These are phyloP conservation scores for Columba janthina DNA, from an alignment of 2,113 vertebrate genomes.

Conservation along the genomic window DNA sequence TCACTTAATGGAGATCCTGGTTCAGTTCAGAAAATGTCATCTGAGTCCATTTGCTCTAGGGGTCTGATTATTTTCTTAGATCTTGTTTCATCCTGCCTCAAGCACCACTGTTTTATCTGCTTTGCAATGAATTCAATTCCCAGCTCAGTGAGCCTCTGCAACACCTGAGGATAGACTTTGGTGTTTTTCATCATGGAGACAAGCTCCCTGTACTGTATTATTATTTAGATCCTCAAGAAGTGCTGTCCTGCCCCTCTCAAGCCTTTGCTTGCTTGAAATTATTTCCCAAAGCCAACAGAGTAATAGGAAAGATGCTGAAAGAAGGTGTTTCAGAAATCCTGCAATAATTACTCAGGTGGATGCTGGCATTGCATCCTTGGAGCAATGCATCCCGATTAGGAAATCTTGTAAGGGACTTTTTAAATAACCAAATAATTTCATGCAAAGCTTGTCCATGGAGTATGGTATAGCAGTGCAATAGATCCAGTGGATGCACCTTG, in stretches of 20 bases:
- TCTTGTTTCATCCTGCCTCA: conserved; percentile 43
- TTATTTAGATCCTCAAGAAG: conserved; percentile 26
- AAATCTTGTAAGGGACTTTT: background rate
- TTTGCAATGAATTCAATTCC: conserved; percentile 33
- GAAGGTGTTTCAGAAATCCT: background rate
- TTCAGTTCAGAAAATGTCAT: conserved; percentile 42
- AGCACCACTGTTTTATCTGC: conserved; percentile 31
- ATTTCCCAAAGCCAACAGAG: conserved; percentile 18
- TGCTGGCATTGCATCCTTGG: background rate
- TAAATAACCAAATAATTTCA: background rate
- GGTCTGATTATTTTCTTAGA: conserved; percentile 56
- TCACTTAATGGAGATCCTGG: conserved; percentile 25
- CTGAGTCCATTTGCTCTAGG: conserved; percentile 31
- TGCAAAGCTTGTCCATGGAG: background rate
- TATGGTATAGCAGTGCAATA: background rate
- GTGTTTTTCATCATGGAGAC: conserved; percentile 23
- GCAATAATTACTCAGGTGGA: background rate
- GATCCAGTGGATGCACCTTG: background rate
- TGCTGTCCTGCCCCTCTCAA: background rate
- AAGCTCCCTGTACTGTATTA: background rate
- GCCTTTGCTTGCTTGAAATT: background rate
- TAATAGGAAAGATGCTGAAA: background rate
- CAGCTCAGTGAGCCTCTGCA: conserved; percentile 46
- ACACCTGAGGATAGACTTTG: conserved; percentile 54
- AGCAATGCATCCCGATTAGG: background rate